phyloP scores from a whole-genome alignment of 2,888 invertebrate genomes.

The Palloptera scutellata region DNA sequence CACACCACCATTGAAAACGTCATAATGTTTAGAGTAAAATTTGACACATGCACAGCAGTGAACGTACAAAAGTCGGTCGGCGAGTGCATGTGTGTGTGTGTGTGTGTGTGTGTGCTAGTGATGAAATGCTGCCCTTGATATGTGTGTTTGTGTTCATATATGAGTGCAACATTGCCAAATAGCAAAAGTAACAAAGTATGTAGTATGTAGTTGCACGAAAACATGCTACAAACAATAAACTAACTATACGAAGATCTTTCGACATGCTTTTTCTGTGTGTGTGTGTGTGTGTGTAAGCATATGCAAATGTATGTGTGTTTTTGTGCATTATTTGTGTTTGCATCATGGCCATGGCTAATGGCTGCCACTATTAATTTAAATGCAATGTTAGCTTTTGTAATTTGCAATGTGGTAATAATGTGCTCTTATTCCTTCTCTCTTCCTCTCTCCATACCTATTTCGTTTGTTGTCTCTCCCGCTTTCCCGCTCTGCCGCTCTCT shows the following conservation, averaged over 20 bases:
- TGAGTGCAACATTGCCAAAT: not conserved
- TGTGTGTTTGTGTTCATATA: no score
- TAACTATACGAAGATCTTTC: not conserved
- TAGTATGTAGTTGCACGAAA: no score
- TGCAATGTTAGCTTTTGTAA: constrained; percentile 37
- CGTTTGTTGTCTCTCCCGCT: not conserved
- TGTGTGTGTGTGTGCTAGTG: no score
- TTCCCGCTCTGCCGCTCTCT: not conserved
- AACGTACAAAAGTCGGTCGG: not conserved
- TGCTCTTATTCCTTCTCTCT: constrained; percentile 18
- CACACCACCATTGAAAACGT: not conserved
- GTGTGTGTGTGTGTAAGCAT: constrained; percentile 6
- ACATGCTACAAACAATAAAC: not conserved
- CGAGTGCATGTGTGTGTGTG: not conserved
- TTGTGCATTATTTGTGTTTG: constrained; percentile 3
- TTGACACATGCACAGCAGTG: constrained; percentile 26
- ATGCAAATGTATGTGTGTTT: not conserved
- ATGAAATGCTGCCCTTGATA: no score
- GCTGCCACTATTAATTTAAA: constrained; percentile 40
- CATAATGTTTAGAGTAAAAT: constrained; percentile 23
- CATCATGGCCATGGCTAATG: constrained; percentile 27
- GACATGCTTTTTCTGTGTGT: constrained; percentile 6
- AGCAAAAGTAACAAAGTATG: not conserved
- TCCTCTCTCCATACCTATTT: not conserved
- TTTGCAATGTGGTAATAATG: constrained; percentile 34